Conservation (phyloP, 2,113 vertebrate genomes). For the Tupaia chinensis region DNA sequence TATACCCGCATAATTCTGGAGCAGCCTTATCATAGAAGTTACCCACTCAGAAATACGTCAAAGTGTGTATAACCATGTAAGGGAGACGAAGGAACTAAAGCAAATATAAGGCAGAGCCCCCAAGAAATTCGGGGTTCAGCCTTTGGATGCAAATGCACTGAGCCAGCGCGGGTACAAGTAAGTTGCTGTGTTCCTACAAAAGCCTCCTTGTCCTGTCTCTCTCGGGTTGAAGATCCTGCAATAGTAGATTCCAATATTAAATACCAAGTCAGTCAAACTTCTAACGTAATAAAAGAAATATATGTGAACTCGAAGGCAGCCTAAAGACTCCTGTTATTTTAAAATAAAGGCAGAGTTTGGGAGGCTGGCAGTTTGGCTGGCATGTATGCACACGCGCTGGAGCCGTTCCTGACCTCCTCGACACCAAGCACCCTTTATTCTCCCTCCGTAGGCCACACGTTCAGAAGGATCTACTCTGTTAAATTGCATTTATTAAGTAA, state of each 20-base stretch:
- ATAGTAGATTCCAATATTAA: slow-evolving; percentile 10
- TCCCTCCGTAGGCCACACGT: not conserved
- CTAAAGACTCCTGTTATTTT: slow-evolving; percentile 10
- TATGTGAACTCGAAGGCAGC: not conserved
- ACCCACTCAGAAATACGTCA: no score
- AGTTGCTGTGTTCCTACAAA: no score
- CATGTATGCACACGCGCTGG: not conserved
- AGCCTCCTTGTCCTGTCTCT: no score
- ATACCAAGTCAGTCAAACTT: not conserved
- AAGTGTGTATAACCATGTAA: no score
- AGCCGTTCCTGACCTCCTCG: not conserved
- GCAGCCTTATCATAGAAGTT: no score
- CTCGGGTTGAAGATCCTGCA: no score
- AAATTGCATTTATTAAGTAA: slow-evolving; percentile 54
- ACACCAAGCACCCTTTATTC: not conserved
- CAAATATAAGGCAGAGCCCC: no score
- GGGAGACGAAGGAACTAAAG: no score
- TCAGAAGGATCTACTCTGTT: slow-evolving; percentile 32
- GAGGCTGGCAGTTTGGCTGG: not conserved
- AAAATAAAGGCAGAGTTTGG: slow-evolving; percentile 53
- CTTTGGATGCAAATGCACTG: no score
- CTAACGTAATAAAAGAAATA: slow-evolving; percentile 7
- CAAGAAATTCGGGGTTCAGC: no score
- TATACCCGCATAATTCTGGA: no score
- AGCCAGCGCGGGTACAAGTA: no score